Conservation (phyloP, 2,888 invertebrate species). For the Cerceris rybyensis region DNA sequence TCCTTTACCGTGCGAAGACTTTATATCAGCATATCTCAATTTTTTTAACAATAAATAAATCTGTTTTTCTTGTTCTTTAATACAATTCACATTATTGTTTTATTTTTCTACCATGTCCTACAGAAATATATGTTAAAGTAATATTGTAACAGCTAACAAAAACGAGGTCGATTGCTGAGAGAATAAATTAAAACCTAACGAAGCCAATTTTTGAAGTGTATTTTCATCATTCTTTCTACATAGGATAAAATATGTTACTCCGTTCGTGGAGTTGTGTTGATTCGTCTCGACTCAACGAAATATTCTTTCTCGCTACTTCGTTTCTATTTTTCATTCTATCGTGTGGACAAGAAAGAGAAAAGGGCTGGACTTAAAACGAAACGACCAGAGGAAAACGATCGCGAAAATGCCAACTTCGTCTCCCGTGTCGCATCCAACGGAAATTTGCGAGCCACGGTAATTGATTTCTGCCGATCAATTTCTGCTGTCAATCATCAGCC, state of each 20-base stretch:
- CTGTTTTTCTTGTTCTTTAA: too few species aligned
- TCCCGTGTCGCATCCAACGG: slow-evolving; percentile 26
- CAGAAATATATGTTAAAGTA: too few species aligned
- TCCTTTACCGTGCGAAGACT: too few species aligned
- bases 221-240: slow-evolving; percentile 1
- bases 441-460: slow-evolving; percentile 50
- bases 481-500: slow-evolving; percentile 46
- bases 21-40: too few species aligned
- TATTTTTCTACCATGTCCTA: too few species aligned
- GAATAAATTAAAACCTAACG: not conserved
- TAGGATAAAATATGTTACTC: slow-evolving; percentile 22
- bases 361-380: slow-evolving; percentile 1
- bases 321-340: slow-evolving; percentile 15
- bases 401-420: slow-evolving; percentile 25
- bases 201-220: slow-evolving; percentile 10
- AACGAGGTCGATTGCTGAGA: not conserved
- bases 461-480: slow-evolving; percentile 67
- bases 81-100: too few species aligned
- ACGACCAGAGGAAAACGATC: slow-evolving; percentile 1
- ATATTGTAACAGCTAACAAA: not conserved
- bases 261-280: slow-evolving; percentile 36
- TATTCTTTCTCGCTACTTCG: slow-evolving; percentile 14
- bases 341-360: not conserved
- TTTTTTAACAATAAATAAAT: too few species aligned
- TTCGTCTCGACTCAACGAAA: slow-evolving; percentile 44